Conservation (phyloP, 2,113 vertebrate genomes). For the Oryzias javanicus region DNA sequence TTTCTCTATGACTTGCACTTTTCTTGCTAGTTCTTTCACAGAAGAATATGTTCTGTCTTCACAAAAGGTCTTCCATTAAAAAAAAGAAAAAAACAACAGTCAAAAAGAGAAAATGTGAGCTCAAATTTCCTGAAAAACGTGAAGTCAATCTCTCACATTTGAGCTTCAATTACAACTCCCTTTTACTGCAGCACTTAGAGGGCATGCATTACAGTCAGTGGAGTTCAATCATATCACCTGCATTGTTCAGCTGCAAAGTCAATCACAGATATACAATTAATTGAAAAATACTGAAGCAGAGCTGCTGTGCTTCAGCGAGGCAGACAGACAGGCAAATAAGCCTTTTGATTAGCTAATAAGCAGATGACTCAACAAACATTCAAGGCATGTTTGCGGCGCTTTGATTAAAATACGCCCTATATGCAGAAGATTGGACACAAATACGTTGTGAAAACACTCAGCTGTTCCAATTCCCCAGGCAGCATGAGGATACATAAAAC, state of each 20-base stretch:
- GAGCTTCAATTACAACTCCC: conserved; percentile 33
- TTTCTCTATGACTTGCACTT: conserved; percentile 75
- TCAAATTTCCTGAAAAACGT: conserved; percentile 9
- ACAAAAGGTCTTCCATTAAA: conserved; percentile 26
- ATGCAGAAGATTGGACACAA: conserved; percentile 74
- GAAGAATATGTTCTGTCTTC: conserved; percentile 36
- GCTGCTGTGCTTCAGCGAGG: conserved; percentile 52
- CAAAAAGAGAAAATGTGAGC: conserved; percentile 5
- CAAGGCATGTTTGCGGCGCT: conserved; percentile 73
- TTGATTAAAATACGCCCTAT: conserved; percentile 73
- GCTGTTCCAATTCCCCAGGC: conserved; percentile 72
- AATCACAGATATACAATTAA: conserved; percentile 69
- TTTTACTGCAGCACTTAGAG: conserved; percentile 34
- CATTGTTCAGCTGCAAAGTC: conserved; percentile 37
- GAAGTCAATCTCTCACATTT: conserved; percentile 32
- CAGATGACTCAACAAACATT: conserved; percentile 79
- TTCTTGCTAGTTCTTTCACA: conserved; percentile 54
- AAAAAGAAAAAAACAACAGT: conserved; percentile 4
- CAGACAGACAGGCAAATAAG: conserved; percentile 63
- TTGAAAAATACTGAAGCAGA: conserved; percentile 65
- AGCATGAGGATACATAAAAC: conserved; percentile 71
- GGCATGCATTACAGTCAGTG: conserved; percentile 40
- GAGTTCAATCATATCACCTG: conserved; percentile 55
- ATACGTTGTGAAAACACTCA: conserved; percentile 76
- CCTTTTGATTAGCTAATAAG: conserved; percentile 76